Evolutionary conservation across 2,113 vertebrate species (phyloP), one percentile per base, ranked within the genome.

Genomic region (Corvus moneduloides): DNA sequence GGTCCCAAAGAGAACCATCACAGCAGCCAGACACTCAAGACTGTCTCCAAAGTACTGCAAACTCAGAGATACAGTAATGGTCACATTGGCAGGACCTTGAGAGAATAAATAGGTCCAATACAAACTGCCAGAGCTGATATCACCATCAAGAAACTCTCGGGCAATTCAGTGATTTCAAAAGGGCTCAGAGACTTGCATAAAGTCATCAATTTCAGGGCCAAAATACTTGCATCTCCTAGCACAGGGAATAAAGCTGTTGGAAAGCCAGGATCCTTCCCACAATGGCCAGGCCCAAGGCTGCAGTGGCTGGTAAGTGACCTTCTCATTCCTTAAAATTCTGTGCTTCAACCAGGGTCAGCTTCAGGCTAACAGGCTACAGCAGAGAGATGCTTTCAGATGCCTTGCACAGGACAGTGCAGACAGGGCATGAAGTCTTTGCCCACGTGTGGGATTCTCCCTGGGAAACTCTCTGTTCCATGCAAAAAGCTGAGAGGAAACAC

Each of bases 381-480:
- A 62, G 30, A 82, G 20, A 77, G 24, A 58, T 14, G 49, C 66
- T 49, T 68, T 44, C 44, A 46, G 52, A 44, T 17, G 20, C 19
- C 41, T 80, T 24, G 33, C 33, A n/a, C 26, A 27, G 58, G 35
- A 20, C 16, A 27, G 12, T 10, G 52, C 69, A 78, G 52, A 69
- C 0, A 1, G 2, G 0, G 30, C 23, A 30, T 1, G 0, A 58
- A 59, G 61, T 46, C 72, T 58, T 86, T 14, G 0, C 37, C 48
- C 48, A 58, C 1, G 2, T 2, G 41, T 11, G 48, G 81, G 85
- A 51, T 68, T 51, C 30, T 35, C 33, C 84, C 33, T 4, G 2
- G 35, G 43, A 84, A 84, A 63, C 39, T 69, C 79, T 37, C 26
- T 1, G 69, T 16, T 81, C 69, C 81, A 51, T 12, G 26, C 74